phyloP scores from a whole-genome alignment of 2,797 vertebrate species.

The Neoniphon sammara region DNA sequence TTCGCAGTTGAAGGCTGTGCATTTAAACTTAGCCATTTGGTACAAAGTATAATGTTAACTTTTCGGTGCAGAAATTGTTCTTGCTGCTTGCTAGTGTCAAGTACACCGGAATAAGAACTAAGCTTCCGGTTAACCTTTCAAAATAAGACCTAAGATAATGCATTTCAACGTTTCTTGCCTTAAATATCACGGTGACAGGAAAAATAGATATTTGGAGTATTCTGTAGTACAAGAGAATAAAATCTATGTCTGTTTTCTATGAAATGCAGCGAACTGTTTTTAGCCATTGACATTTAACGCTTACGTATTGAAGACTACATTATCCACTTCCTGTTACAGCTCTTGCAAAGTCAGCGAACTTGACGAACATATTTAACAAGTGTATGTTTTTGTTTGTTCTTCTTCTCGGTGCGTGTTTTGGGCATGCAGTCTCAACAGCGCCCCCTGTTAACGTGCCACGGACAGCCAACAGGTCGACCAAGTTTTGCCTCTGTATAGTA shows the following conservation, averaged over 20 bases:
- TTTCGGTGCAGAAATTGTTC: not conserved
- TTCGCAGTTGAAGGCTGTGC: conserved; percentile 71
- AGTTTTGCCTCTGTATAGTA: not conserved
- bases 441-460: conserved; percentile 5
- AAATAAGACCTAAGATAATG: conserved; percentile 37
- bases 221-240: not conserved
- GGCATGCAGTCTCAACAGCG: fast-evolving
- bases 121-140: conserved; percentile 46
- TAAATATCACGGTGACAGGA: no score
- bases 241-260: no score
- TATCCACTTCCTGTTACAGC: not conserved
- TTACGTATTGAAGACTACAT: not conserved
- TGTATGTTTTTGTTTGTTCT: conserved; percentile 33
- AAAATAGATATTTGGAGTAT: no score
- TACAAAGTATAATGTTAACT: not conserved
- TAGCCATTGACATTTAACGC: no score
- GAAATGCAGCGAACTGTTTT: no score
- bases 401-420: conserved; percentile 19
- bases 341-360: not conserved
- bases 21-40: conserved; percentile 76
- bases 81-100: not conserved
- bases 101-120: fast-evolving
- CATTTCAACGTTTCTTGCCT: no score
- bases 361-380: not conserved
- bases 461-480: not conserved